Conservation (phyloP, 53 echinoderm and acorn worm genomes). For the Astropecten irregularis region DNA sequence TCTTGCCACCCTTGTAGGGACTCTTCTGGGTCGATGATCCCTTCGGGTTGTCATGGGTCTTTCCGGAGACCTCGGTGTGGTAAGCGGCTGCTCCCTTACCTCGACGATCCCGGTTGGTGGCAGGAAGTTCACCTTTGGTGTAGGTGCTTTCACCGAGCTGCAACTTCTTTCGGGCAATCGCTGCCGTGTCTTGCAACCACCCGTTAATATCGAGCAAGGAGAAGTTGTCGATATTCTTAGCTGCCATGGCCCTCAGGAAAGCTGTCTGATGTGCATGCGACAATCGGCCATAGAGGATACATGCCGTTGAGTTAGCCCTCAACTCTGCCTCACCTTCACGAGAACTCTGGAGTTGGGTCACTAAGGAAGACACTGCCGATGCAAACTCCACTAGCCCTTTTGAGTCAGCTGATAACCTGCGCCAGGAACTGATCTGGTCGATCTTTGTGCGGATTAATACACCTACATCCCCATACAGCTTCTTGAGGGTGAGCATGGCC, state of each 20-base stretch:
- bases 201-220: too few species aligned
- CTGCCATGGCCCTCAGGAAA: not conserved
- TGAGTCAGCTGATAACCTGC: not conserved
- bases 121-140: too few species aligned
- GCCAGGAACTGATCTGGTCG: too few species aligned
- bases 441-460: too few species aligned
- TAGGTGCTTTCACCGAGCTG: too few species aligned
- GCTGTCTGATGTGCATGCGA: not conserved
- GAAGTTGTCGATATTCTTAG: too few species aligned
- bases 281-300: not conserved
- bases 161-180: too few species aligned
- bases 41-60: too few species aligned
- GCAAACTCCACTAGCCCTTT: not conserved
- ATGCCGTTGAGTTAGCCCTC: not conserved
- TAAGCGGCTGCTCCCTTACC: not conserved
- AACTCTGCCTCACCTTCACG: not conserved
- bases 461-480: not conserved
- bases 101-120: too few species aligned
- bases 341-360: not conserved
- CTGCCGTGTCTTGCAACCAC: too few species aligned
- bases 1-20: too few species aligned
- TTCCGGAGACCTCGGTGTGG: not conserved
- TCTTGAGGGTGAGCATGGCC: not conserved
- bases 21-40: too few species aligned
- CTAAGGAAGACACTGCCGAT: not conserved